Conservation (phyloP, 1,140 invertebrate species). For the Drosophila busckii region DNA sequence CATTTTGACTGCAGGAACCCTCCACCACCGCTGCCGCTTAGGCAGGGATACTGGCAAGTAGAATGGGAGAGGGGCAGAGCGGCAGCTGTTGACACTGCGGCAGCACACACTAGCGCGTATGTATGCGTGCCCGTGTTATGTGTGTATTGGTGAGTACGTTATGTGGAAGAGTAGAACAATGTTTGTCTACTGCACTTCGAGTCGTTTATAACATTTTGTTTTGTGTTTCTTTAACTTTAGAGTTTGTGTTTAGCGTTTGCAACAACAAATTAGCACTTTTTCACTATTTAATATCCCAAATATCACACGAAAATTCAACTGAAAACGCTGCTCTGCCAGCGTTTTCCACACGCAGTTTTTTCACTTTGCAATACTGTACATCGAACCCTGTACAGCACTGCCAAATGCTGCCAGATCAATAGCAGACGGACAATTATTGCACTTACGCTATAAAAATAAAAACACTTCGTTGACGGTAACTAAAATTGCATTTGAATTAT, state of each 20-base stretch:
- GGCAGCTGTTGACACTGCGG: slow-evolving; percentile 67
- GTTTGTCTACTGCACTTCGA: slow-evolving; percentile 34
- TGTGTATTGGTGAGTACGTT: slow-evolving; percentile 15
- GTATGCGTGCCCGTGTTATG: slow-evolving; percentile 29
- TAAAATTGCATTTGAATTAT: too few species aligned
- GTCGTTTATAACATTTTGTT: slow-evolving; percentile 25
- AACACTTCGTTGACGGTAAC: too few species aligned
- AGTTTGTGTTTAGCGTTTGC: slow-evolving; percentile 4
- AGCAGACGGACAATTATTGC: too few species aligned
- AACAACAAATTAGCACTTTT: slow-evolving; percentile 6
- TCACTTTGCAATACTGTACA: slow-evolving; percentile 21
- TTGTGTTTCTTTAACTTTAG: slow-evolving; percentile 1
- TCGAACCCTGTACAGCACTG: slow-evolving; percentile 16
- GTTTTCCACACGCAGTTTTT: slow-evolving; percentile 38
- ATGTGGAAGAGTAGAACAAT: slow-evolving; percentile 42
- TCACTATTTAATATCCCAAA: slow-evolving; percentile 14
- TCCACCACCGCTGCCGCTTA: slow-evolving; percentile 25
- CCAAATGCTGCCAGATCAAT: slow-evolving; percentile 1
- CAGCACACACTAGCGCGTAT: slow-evolving; percentile 27
- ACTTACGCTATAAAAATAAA: too few species aligned
- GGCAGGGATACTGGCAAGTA: slow-evolving; percentile 12
- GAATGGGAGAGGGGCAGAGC: slow-evolving; percentile 23
- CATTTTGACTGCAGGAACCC: slow-evolving; percentile 53
- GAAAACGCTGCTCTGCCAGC: slow-evolving; percentile 37
- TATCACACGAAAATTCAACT: slow-evolving; percentile 16